Base-by-base conservation (phyloP, 2,888 invertebrate species). In the Chrysolina oricalcia region DNA sequence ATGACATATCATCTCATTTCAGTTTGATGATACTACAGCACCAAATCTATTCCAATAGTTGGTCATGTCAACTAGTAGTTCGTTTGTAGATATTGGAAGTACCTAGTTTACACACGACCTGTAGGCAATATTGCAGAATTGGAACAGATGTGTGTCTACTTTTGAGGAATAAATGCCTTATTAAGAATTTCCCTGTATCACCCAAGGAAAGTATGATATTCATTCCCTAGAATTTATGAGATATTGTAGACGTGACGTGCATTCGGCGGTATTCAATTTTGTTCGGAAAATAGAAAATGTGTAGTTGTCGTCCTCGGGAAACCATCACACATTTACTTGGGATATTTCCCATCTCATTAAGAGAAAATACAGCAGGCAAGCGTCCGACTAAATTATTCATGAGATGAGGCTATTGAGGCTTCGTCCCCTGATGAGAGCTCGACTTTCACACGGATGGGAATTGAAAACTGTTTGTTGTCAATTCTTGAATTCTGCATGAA, bases 321-420 rank as follows among this genome's bases (percentile, higher is more conserved):
- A 23, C 59, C 59, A 59, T 35, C 59, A 59, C 35, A 59, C 3
- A 59, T 27, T 27, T 59, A 59, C 59, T 59, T 35, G 59, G 59
- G 35, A 59, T 59, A 59, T 59, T 59, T 59, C 10, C 35, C 8
- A 27, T 59, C 23, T 15, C 35, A 59, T 27, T 35, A 59, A 59
- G 13, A 27, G 35, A 59, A 35, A 27, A 59, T 59, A 59, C 15
- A 59, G 35, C 35, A 13, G 23, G 59, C 59, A 13, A 59, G 59
- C 59, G 9, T 59, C n/a, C 35, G 15, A 1, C n/a, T 59, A 35
- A 27, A 59, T 59, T 27, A 59, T 59, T 59, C 59, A 59, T 59
- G 59, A 59, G 59, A 59, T 59, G 35, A 4, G 10, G 53, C 15
- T 21, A n/a, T n/a, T n/a, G n/a, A n/a, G n/a, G n/a, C n/a, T 21